These are phyloP conservation scores for Nomada lathburiana DNA, from an alignment of 2,888 invertebrate species.

Conservation along the genomic window DNA sequence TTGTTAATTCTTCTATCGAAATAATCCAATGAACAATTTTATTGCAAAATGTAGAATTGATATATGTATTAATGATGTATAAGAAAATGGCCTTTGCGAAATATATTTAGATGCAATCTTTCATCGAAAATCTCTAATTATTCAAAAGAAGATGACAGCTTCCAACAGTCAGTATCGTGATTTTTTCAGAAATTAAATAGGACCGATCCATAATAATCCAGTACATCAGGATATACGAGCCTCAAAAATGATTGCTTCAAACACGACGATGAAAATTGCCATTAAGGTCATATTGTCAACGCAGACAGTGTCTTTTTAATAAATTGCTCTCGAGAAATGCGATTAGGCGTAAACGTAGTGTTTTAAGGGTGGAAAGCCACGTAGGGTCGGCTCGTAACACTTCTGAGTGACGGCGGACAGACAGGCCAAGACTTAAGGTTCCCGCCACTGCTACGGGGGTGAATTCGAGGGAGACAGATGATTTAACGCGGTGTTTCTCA, in stretches of 20 bases:
- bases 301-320: constrained; percentile 70
- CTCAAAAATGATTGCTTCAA: neutral
- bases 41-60: too few relatives aligned
- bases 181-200: too few relatives aligned
- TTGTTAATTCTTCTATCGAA: too few relatives aligned
- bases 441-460: constrained; percentile 66
- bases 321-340: constrained; percentile 75
- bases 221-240: too few relatives aligned
- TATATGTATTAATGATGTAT: too few relatives aligned
- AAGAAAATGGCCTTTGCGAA: too few relatives aligned
- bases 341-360: constrained; percentile 78
- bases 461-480: constrained; percentile 76
- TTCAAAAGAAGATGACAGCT: too few relatives aligned
- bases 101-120: too few relatives aligned
- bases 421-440: constrained; percentile 77
- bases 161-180: too few relatives aligned
- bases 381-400: constrained; percentile 66
- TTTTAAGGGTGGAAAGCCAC: constrained; percentile 68
- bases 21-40: too few relatives aligned
- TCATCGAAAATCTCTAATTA: too few relatives aligned
- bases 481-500: constrained; percentile 78
- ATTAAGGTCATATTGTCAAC: constrained; percentile 30
- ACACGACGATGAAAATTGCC: neutral
- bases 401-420: constrained; percentile 79
- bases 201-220: too few relatives aligned